Base-by-base conservation (phyloP, 2,797 vertebrate genomes). In the Brachyrhaphis roseni region DNA sequence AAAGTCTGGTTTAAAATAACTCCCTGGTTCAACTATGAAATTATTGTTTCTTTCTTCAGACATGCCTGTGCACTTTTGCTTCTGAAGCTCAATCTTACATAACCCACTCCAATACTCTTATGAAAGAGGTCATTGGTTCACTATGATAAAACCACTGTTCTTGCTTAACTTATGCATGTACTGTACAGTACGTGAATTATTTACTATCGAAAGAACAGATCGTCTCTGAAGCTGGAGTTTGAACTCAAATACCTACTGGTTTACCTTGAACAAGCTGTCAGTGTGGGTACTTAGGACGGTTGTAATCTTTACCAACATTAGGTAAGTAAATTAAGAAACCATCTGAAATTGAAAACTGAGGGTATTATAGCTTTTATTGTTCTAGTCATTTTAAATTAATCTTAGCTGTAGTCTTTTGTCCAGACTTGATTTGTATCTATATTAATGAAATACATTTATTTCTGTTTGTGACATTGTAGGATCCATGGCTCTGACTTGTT, bases 381-480 rank as follows among this genome's bases (percentile, higher is more conserved):
- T 45, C 5, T 59, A 28, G 1, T 8, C 31, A 18, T 66, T 84
- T 81, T 71, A 45, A n/a, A 16, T 5, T 0, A 36, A 13, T 6
- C 23, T 34, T 34, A 39, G 12, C 49, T 36, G 10, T 20, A 39
- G 15, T 20, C 1, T 72, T 31, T n/a, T 72, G 43, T 39, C 26
- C 26, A n/a, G 8, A 16, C n/a, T 39, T 23, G 34, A 66, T 39
- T 39, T 71, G 5, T 15, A 15, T 70, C 5, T n/a, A 2, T n/a
- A 45, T 0, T 71, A 71, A 45, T 71, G 39, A 71, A 71, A 71
- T 13, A 71, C 5, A 12, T 72, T 43, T 18, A 34, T 53, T 45
- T 79, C n/a, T 53, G 1, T 53, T 43, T 34, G n/a, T 53, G 46
- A 49, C 46, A 68, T 68, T 79, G 20, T 68, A 79, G 78, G n/a